Conservation (phyloP, 2,797 vertebrate genomes). For the Crenichthys baileyi region DNA sequence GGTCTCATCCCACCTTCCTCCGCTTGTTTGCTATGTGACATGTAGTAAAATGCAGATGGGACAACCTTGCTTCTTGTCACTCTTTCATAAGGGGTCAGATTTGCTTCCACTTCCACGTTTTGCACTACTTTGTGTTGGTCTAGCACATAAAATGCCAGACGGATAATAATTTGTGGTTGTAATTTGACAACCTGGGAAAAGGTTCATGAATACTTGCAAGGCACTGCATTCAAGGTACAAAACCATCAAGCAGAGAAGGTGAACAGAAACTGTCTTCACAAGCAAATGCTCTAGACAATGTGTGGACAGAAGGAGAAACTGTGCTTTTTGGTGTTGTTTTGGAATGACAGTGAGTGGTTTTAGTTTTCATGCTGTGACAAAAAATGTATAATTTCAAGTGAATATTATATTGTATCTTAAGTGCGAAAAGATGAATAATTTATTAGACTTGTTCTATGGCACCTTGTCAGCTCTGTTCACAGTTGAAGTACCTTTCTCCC, state of each 20-base stretch:
- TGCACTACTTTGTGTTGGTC: background rate
- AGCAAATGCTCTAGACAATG: conserved; percentile 44
- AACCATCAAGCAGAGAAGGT: conserved; percentile 60
- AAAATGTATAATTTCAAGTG: conserved; percentile 62
- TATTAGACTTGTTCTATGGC: conserved; percentile 39
- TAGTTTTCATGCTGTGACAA: conserved; percentile 73
- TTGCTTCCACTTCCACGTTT: background rate
- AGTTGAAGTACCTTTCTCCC: conserved; percentile 53
- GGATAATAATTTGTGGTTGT: background rate
- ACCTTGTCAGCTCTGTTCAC: conserved; percentile 49
- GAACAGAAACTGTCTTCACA: conserved; percentile 51
- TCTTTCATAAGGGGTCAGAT: background rate
- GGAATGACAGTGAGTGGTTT: conserved; percentile 56
- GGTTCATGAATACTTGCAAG: background rate
- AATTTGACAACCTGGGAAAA: background rate
- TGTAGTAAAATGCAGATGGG: background rate
- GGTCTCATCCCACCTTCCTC: background rate
- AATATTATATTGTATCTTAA: conserved; percentile 63
- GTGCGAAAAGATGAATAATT: conserved; percentile 46
- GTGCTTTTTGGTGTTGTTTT: conserved; percentile 53
- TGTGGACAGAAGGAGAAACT: conserved; percentile 53
- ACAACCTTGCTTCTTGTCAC: background rate
- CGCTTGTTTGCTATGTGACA: background rate
- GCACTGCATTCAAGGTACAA: conserved; percentile 49
- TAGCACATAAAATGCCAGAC: background rate